Conservation (phyloP, 2,888 invertebrate species). For the Cancer borealis region DNA sequence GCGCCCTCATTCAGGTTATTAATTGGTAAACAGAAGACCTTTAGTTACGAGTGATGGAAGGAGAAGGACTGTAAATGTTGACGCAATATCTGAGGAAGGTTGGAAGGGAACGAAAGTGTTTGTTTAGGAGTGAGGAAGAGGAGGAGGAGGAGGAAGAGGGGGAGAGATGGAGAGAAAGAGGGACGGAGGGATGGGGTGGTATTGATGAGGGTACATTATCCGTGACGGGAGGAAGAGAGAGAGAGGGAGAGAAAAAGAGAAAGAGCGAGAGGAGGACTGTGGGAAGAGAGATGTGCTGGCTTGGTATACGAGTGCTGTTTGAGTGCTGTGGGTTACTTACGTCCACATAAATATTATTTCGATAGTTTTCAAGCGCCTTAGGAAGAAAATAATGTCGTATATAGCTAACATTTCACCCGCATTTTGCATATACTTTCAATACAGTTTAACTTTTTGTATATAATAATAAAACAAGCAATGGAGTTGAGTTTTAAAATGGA, state of each 20-base stretch:
- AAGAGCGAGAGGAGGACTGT: background rate
- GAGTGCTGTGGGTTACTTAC: background rate
- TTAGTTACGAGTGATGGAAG: conserved; percentile 2
- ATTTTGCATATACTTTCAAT: too few relatives aligned
- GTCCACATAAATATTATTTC: background rate
- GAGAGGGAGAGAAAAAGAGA: background rate
- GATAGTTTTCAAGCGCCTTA: background rate
- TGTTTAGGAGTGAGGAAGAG: conserved; percentile 3
- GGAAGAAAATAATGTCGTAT: background rate
- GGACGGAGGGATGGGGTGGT: conserved; percentile 7
- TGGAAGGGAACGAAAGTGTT: background rate
- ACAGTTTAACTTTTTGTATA: too few relatives aligned
- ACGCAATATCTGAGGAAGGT: background rate
- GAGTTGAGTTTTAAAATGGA: too few relatives aligned
- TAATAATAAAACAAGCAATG: too few relatives aligned
- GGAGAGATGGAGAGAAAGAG: background rate
- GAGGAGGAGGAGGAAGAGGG: background rate
- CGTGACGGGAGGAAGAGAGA: background rate
- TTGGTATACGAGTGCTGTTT: background rate
- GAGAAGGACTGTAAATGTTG: background rate
- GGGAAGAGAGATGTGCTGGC: background rate
- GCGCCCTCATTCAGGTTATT: background rate
- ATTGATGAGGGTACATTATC: conserved; percentile 43
- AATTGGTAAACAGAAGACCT: background rate
- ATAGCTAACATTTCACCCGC: too few relatives aligned